A percentile compares a stretch with the other conserved stretches of the same genome.
phyloP scores from a whole-genome alignment of 2,113 vertebrate species.

The Neodon shergylaensis region DNA sequence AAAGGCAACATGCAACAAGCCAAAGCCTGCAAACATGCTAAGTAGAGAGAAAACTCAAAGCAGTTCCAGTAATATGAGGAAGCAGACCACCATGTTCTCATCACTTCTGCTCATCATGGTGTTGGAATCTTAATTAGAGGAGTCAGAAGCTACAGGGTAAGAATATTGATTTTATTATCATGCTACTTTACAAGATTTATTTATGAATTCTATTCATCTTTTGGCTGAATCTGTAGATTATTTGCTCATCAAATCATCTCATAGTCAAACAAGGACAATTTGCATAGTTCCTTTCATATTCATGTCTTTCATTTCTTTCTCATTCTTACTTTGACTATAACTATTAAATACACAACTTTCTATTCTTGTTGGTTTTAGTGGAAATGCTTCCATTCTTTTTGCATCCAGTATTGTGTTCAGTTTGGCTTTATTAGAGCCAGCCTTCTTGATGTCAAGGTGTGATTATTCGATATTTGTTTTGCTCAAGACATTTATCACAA shows the following conservation, averaged over 20 bases:
- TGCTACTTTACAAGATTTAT: neutral
- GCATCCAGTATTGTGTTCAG: neutral
- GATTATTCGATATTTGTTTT: neutral
- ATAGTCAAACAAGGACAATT: neutral
- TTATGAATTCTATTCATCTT: neutral
- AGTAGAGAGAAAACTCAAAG: neutral
- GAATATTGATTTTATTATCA: neutral
- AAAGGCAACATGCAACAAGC: neutral
- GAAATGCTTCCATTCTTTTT: neutral
- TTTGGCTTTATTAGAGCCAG: neutral
- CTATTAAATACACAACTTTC: neutral
- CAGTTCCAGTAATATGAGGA: neutral
- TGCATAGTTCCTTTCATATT: neutral
- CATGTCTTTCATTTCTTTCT: neutral
- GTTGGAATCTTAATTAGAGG: neutral
- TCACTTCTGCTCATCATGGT: neutral
- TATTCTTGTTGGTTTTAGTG: neutral
- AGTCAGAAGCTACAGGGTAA: neutral
- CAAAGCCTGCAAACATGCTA: neutral
- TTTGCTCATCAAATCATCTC: neutral
- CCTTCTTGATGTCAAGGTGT: neutral
- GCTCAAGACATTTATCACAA: neutral
- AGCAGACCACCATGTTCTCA: neutral
- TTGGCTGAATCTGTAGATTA: neutral
- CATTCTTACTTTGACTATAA: neutral